Percentiles rank a stretch among this genome's conserved stretches.
Conservation (phyloP, 2,888 invertebrate genomes). For the Netelia virgata region DNA sequence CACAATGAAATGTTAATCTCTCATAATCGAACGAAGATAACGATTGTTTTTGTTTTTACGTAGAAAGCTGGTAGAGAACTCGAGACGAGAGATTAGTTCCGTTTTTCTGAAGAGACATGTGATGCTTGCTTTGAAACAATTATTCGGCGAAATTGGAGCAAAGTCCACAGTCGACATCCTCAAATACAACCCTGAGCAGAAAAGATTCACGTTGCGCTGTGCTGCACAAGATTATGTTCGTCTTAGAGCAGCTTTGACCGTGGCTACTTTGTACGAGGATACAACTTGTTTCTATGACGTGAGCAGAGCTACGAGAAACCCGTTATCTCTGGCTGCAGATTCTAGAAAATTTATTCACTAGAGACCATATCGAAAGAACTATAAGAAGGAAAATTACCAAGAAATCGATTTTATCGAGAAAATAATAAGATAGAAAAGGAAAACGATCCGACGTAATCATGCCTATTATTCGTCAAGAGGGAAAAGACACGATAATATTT, state of each 20-base stretch:
- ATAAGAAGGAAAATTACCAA: conserved; percentile 39
- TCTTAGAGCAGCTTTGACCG: conserved; percentile 87
- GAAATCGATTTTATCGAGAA: conserved; percentile 12
- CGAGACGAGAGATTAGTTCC: conserved; percentile 84
- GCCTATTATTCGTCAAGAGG: conserved; percentile 84
- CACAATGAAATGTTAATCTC: no score
- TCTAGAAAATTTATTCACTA: conserved; percentile 80
- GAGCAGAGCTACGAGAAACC: conserved; percentile 85
- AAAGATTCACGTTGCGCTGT: conserved; percentile 87
- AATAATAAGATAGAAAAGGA: conserved; percentile 16
- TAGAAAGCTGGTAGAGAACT: conserved; percentile 85
- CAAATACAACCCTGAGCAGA: conserved; percentile 85
- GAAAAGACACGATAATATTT: conserved; percentile 94
- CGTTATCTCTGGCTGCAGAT: conserved; percentile 80
- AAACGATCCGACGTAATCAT: conserved; percentile 69
- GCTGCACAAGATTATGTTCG: conserved; percentile 86
- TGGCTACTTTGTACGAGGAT: conserved; percentile 85
- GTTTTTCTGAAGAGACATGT: conserved; percentile 87
- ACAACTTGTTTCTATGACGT: conserved; percentile 86
- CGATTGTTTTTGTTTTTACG: conserved; percentile 65
- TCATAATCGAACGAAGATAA: no score
- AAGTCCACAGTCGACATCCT: conserved; percentile 86
- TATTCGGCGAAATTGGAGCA: conserved; percentile 88
- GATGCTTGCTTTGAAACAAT: conserved; percentile 85
- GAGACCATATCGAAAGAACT: conserved; percentile 10